Base-by-base conservation (phyloP, 2,888 invertebrate species). In the Oscheius sp. region DNA sequence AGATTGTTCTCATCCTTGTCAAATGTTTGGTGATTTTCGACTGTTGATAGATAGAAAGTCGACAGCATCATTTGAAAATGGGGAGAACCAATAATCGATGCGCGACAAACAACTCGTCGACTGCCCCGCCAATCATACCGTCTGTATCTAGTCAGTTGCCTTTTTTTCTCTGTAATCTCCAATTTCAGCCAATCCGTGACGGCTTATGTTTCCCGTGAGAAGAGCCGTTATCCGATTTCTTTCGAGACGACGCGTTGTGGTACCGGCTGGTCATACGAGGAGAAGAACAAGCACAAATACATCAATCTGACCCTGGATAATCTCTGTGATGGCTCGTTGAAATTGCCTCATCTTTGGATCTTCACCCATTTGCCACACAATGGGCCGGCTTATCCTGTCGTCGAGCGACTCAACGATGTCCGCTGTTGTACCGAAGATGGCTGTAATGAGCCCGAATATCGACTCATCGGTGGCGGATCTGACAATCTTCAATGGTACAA, bases 321-420 rank as follows among this genome's bases (percentile, higher is more conserved):
- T 61, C 0, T 61, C 61, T 61, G 61, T 2, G 21, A 61, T 21
- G 61, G 61, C 5, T 43, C 43, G 7, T 21, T 61, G 7, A 41
- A 43, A 7, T 9, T 61, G 5, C 61, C 61, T 7, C 61, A 61
- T 41, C n/a, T 1, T 9, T 61, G 61, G 61, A 18, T 41, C 61
- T 61, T 43, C 25, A 61, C 61, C 13, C 45, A 21, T 23, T 9
- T 61, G 29, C 43, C 45, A 18, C n/a, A 61, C 18, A 43, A 45
- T 43, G 61, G 61, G 16, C n/a, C 18, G 18, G 43, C 61, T 1
- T 61, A 43, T 23, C 61, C 7, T 18, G 21, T 61, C 43, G 25
- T 45, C n/a, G 61, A 66, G 49, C 23, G 66, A 18, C 9, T 66
- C 6, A 52, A 66, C 21, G 66, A 66, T 25, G 35, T 66, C 27